Evolutionary conservation across 2,888 invertebrate genomes (phyloP).

Genomic region (Torymus tubicola): DNA sequence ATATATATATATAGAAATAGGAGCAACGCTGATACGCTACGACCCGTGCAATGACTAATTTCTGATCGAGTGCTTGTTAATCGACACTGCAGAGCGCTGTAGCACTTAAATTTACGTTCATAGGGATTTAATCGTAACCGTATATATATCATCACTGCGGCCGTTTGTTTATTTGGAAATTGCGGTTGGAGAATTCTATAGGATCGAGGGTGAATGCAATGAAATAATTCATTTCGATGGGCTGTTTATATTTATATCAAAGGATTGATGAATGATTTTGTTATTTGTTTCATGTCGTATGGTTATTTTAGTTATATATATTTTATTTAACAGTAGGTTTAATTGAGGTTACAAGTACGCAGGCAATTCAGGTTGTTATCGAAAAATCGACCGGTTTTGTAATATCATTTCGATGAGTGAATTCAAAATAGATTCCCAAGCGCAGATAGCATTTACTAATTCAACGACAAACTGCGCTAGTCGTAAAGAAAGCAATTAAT

Average conservation of each 20-base stretch:
- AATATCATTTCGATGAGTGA: neutral
- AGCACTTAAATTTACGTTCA: neutral
- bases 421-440: neutral
- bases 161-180: no score
- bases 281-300: no score
- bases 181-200: no score
- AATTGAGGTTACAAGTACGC: no score
- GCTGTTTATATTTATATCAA: no score
- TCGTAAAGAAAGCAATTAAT: constrained; percentile 40
- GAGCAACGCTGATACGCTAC: constrained; percentile 2
- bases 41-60: constrained; percentile 9
- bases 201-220: no score
- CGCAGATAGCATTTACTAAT: constrained; percentile 17
- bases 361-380: no score
- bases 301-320: no score
- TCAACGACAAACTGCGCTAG: constrained; percentile 32
- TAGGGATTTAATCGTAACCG: neutral
- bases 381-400: neutral
- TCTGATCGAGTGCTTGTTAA: constrained; percentile 30
- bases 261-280: no score
- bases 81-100: neutral
- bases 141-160: neutral
- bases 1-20: neutral
- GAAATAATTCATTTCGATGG: no score
- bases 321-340: no score